A percentile compares a stretch with the other conserved stretches of the same genome.
Conservation (phyloP, 2,113 vertebrate genomes). For the Nicator chloris region DNA sequence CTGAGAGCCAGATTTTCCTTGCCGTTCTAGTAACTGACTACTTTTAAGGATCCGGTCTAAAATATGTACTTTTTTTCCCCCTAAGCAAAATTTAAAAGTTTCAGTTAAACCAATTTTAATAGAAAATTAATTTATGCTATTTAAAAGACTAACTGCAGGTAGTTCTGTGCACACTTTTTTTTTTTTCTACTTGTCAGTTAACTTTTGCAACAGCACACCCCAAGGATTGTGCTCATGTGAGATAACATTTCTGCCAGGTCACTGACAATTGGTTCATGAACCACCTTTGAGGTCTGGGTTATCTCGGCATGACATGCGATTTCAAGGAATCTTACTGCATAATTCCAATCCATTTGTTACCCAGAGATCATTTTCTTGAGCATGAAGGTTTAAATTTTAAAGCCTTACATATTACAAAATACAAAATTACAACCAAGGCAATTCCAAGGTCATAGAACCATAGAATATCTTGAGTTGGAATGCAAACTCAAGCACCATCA, state of each 20-base stretch:
- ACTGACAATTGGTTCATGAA: background rate
- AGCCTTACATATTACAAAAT: background rate
- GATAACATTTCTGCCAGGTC: background rate
- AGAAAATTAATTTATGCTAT: background rate
- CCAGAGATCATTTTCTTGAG: background rate
- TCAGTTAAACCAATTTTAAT: background rate
- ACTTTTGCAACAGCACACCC: background rate
- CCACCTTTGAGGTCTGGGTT: background rate
- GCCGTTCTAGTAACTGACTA: background rate
- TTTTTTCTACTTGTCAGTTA: background rate
- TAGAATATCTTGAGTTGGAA: background rate
- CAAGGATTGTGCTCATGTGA: background rate
- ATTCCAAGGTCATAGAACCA: background rate
- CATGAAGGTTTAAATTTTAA: background rate
- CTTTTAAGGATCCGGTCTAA: background rate
- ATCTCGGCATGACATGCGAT: background rate
- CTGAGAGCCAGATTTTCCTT: background rate
- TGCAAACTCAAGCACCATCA: background rate
- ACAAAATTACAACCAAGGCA: background rate
- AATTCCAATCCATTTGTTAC: background rate
- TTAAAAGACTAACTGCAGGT: background rate
- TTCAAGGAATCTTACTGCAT: background rate
- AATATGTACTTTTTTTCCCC: background rate
- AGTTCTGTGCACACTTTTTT: background rate
- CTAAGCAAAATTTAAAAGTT: background rate